Percentiles rank a stretch among this genome's conserved stretches.
Evolutionary conservation across 1,140 invertebrate genomes (phyloP).

Genomic region (Drosophila varians): DNA sequence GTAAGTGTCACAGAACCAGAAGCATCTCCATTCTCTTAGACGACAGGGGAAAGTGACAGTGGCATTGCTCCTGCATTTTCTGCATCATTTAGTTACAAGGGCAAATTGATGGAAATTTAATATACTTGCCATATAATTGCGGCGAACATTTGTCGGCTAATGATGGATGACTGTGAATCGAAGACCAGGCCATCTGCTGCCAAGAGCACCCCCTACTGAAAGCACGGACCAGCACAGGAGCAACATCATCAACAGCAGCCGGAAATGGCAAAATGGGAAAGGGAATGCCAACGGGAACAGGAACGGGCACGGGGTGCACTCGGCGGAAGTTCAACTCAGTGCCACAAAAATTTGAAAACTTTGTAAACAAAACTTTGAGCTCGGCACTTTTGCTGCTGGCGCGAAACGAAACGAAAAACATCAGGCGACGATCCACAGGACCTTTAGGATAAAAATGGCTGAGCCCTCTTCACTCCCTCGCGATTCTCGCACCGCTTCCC

Average conservation of each 20-base stretch:
- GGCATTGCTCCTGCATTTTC: constrained; percentile 57
- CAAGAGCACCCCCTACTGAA: constrained; percentile 8
- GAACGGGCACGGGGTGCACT: constrained; percentile 4
- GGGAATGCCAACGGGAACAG: constrained; percentile 1
- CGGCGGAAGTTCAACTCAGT: constrained; percentile 76
- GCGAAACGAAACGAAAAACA: constrained; percentile 70
- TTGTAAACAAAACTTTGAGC: constrained; percentile 80
- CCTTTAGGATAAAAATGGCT: constrained; percentile 42
- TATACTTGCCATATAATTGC: constrained; percentile 73
- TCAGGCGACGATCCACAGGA: constrained; percentile 69
- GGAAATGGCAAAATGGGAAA: constrained; percentile 47
- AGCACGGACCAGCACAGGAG: constrained; percentile 1
- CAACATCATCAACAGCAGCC: constrained; percentile 62
- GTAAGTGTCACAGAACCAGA: constrained; percentile 36
- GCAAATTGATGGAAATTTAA: constrained; percentile 60
- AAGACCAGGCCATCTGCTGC: constrained; percentile 33
- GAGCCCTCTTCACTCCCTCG: not conserved
- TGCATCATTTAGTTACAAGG: constrained; percentile 66
- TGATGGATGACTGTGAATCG: constrained; percentile 64
- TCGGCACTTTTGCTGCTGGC: constrained; percentile 70
- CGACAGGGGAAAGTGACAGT: not conserved
- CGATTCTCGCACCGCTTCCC: not conserved
- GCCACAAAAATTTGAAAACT: constrained; percentile 82
- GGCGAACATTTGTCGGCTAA: constrained; percentile 50
- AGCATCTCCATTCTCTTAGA: not conserved